Conservation (phyloP, 2,888 invertebrate species). For the Eupsilia transversa region DNA sequence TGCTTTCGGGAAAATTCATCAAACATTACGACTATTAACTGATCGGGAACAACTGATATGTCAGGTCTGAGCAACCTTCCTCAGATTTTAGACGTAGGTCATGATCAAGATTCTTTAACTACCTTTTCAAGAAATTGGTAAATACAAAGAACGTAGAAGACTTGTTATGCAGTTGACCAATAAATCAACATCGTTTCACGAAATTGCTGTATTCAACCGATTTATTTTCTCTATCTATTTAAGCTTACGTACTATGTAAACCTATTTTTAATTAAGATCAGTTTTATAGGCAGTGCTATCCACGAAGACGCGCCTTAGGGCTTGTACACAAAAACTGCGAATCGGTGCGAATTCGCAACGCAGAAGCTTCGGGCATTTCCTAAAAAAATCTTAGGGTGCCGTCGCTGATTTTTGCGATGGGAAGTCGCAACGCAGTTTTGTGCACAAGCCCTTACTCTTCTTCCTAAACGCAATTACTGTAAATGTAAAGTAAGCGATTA, state of each 20-base stretch:
- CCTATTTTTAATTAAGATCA: conserved; percentile 1
- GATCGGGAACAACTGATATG: neutral
- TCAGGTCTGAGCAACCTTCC: neutral
- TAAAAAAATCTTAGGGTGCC: no score
- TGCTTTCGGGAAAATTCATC: neutral
- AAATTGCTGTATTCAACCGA: neutral
- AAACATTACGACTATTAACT: neutral
- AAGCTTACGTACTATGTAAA: conserved; percentile 2
- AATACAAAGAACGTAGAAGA: neutral
- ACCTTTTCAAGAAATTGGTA: neutral
- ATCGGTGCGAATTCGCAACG: no score
- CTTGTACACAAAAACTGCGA: no score
- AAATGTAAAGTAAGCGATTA: no score
- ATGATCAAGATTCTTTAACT: neutral
- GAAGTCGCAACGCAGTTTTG: no score
- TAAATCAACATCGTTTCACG: neutral
- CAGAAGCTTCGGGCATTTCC: no score
- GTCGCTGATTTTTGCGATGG: no score
- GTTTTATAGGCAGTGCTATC: no score
- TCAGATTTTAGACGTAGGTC: neutral
- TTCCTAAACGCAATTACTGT: no score
- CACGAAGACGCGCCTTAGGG: no score
- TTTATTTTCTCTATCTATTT: conserved; percentile 7
- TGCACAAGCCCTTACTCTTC: no score
- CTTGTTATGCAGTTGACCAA: neutral